A percentile compares a stretch with the other conserved stretches of the same genome.
phyloP scores from a whole-genome alignment of 35 echinoderm and acorn worm genomes.

The Chiridota heheva region DNA sequence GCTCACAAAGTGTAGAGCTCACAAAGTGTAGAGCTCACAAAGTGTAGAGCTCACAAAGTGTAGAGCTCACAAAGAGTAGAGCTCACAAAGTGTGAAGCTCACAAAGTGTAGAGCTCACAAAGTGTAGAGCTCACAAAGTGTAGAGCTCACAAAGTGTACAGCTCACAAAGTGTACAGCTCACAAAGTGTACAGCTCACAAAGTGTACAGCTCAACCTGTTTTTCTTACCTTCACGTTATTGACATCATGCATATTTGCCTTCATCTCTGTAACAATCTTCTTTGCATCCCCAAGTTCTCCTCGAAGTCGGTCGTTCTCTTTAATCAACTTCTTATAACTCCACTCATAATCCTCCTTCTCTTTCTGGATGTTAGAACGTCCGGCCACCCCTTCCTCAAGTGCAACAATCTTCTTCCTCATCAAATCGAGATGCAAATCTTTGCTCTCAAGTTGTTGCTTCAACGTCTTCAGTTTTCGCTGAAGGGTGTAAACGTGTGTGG shows the following conservation, averaged over 20 bases:
- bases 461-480: slow-evolving; percentile 90
- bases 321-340: slow-evolving; percentile 63
- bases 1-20: too few species aligned
- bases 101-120: too few species aligned
- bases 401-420: slow-evolving; percentile 88
- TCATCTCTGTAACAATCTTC: slow-evolving; percentile 78
- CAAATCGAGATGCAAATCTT: slow-evolving; percentile 92
- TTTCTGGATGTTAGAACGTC: slow-evolving; percentile 71
- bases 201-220: too few species aligned
- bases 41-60: too few species aligned
- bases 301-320: slow-evolving; percentile 88
- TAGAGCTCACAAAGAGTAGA: too few species aligned
- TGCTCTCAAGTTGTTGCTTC: slow-evolving; percentile 96
- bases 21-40: too few species aligned
- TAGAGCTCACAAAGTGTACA: too few species aligned
- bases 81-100: too few species aligned
- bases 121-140: too few species aligned
- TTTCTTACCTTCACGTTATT: slow-evolving; percentile 90
- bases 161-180: too few species aligned
- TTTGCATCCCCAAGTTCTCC: slow-evolving; percentile 73
- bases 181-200: too few species aligned
- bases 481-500: slow-evolving; percentile 79
- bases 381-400: slow-evolving; percentile 67
- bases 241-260: slow-evolving; percentile 82
- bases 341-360: slow-evolving; percentile 80